These are phyloP conservation scores for Antennarius maculatus DNA, from an alignment of 2,797 vertebrate genomes.

Conservation along the genomic window DNA sequence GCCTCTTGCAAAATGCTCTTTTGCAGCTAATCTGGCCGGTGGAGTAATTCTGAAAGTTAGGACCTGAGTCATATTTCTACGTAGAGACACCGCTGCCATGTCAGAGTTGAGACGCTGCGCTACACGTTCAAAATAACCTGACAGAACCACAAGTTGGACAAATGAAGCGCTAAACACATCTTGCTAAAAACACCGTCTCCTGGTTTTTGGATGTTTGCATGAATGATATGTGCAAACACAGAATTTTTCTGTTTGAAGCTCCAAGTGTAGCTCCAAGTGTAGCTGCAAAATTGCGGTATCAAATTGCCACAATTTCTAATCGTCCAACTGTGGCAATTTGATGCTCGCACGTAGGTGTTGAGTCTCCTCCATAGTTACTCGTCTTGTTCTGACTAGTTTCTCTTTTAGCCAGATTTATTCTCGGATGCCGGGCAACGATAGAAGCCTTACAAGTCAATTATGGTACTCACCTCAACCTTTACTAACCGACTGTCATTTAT, in stretches of 20 bases:
- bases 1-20: conserved; percentile 4
- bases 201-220: neutral
- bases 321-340: conserved; percentile 51
- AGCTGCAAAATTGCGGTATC: neutral
- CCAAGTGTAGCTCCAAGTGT: neutral
- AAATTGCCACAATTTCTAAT: conserved; percentile 10
- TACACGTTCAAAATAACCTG: conserved; percentile 61
- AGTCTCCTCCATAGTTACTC: conserved; percentile 19
- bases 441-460: too few species aligned
- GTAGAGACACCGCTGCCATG: conserved; percentile 33
- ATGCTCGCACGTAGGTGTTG: conserved; percentile 45
- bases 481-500: too few species aligned
- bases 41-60: conserved; percentile 18
- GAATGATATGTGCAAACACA: too few species aligned
- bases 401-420: neutral
- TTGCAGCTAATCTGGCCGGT: conserved; percentile 2
- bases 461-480: too few species aligned
- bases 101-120: conserved; percentile 26
- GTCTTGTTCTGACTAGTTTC: too few species aligned
- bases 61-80: conserved; percentile 46
- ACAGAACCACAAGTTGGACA: conserved; percentile 25
- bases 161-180: conserved; percentile 28
- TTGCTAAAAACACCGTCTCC: conserved; percentile 22
- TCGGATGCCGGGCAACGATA: neutral
- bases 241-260: conserved; percentile 18